These are phyloP conservation scores for Drosophila seguyi DNA, from an alignment of 1,140 invertebrate species.

Conservation along the genomic window DNA sequence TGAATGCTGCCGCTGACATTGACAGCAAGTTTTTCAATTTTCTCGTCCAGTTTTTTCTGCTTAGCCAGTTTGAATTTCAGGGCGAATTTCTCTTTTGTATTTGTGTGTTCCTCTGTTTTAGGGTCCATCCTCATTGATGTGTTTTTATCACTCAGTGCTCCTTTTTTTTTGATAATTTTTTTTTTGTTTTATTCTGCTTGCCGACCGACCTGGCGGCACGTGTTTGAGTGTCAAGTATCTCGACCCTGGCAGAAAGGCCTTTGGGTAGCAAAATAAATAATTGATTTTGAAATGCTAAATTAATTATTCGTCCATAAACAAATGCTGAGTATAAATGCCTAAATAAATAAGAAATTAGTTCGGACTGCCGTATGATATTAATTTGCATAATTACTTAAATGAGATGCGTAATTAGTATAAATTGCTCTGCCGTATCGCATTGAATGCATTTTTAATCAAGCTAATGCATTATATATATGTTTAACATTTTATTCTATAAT, in stretches of 20 bases:
- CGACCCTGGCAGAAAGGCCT: constrained; percentile 1
- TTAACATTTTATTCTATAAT: constrained; percentile 11
- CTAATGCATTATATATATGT: constrained; percentile 42
- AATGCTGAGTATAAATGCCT: constrained; percentile 16
- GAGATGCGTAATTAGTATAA: constrained; percentile 53
- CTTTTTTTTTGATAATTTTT: not conserved
- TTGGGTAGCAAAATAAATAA: constrained; percentile 36
- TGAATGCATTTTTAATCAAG: constrained; percentile 46
- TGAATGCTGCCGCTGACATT: constrained; percentile 48
- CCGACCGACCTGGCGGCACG: constrained; percentile 32
- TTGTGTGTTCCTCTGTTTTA: constrained; percentile 27
- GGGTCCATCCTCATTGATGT: constrained; percentile 36
- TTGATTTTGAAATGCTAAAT: constrained; percentile 40
- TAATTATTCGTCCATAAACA: constrained; percentile 36
- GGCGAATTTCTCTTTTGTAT: constrained; percentile 18
- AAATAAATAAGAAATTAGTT: constrained; percentile 35
- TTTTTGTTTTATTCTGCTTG: not conserved
- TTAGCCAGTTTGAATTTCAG: constrained; percentile 46
- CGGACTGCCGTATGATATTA: constrained; percentile 30
- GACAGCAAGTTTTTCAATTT: constrained; percentile 52
- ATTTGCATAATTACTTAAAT: constrained; percentile 56
- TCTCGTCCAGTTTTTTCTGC: constrained; percentile 25
- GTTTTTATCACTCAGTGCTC: constrained; percentile 35
- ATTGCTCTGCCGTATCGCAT: constrained; percentile 27
- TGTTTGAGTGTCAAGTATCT: constrained; percentile 34